These are phyloP conservation scores for Dipus sagitta DNA, from an alignment of 2,797 vertebrate species.

Conservation along the genomic window DNA sequence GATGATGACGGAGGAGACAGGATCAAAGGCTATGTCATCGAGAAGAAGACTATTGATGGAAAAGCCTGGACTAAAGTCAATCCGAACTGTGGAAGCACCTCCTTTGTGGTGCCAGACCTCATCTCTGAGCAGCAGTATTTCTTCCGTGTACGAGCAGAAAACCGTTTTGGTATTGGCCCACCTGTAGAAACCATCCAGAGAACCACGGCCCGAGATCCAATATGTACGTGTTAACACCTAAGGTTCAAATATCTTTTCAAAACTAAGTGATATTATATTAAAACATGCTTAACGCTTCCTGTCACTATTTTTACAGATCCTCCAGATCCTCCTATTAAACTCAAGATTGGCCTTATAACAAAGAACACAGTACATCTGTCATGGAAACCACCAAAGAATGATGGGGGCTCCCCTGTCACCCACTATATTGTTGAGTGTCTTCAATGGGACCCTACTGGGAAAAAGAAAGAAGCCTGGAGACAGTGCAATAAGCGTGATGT, in stretches of 20 bases:
- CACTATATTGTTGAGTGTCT: slow-evolving; percentile 97
- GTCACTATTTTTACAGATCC: slow-evolving; percentile 91
- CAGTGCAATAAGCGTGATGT: slow-evolving; percentile 97
- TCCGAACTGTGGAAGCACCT: slow-evolving; percentile 93
- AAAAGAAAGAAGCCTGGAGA: slow-evolving; percentile 96
- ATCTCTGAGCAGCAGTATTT: slow-evolving; percentile 95
- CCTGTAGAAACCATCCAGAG: slow-evolving; percentile 90
- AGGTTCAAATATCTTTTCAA: slow-evolving; percentile 45
- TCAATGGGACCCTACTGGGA: slow-evolving; percentile 94
- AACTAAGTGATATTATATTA: not conserved
- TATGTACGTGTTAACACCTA: slow-evolving; percentile 91
- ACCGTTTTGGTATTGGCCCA: slow-evolving; percentile 94
- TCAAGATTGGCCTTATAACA: slow-evolving; percentile 94
- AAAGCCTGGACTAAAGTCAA: slow-evolving; percentile 99
- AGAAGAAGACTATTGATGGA: slow-evolving; percentile 95
- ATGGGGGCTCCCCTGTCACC: slow-evolving; percentile 96
- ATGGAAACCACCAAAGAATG: slow-evolving; percentile 97
- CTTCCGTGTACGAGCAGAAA: slow-evolving; percentile 97
- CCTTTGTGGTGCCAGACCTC: slow-evolving; percentile 95
- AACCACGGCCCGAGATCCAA: slow-evolving; percentile 95
- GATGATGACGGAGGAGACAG: slow-evolving; percentile 96
- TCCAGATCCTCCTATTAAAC: slow-evolving; percentile 96
- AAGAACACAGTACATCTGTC: slow-evolving; percentile 93
- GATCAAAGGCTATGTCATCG: slow-evolving; percentile 97
- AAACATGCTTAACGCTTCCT: slow-evolving; percentile 61